Evolutionary conservation across 2,113 vertebrate genomes (phyloP).

Genomic region (Lagopus muta): DNA sequence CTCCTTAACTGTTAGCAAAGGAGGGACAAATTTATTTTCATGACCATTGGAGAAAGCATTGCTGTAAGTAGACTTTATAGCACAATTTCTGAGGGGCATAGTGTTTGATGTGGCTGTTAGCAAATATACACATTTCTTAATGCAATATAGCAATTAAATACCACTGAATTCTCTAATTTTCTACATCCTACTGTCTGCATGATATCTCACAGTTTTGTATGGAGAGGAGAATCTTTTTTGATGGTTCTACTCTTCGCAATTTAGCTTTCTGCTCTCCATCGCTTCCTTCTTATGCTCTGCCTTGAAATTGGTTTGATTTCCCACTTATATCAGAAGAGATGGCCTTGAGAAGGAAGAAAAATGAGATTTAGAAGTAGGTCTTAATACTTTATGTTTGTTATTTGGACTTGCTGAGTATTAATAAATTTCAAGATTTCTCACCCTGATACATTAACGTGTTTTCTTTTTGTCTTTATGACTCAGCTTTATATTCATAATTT

Average conservation of each 20-base stretch:
- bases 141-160: neutral
- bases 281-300: neutral
- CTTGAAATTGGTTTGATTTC: neutral
- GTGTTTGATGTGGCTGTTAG: neutral
- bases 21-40: neutral
- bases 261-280: neutral
- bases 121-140: neutral
- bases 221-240: neutral
- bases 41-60: neutral
- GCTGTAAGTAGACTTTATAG: neutral
- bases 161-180: neutral
- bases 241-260: neutral
- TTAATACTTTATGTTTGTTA: neutral
- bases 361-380: neutral
- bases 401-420: neutral
- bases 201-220: neutral
- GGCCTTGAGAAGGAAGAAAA: neutral
- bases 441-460: neutral
- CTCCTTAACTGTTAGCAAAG: neutral
- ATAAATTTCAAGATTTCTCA: neutral
- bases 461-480: constrained; percentile 9
- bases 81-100: neutral
- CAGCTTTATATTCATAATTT: constrained; percentile 18
- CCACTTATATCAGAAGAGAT: neutral
- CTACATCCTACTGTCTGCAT: neutral